These are phyloP conservation scores for Apotomis turbidana DNA, from an alignment of 2,888 invertebrate species.

Conservation along the genomic window DNA sequence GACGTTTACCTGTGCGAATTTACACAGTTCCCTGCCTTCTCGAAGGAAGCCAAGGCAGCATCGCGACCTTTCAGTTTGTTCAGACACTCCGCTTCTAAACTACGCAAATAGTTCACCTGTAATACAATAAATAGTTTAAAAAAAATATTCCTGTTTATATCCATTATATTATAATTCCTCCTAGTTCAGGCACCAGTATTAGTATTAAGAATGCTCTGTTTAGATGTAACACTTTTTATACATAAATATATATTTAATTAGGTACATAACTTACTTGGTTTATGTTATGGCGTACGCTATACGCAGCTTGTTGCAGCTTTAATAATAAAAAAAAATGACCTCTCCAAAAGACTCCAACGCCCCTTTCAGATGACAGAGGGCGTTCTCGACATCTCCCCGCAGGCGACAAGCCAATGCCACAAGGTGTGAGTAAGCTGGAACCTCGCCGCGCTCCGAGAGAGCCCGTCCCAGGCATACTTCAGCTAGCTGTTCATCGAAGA, in stretches of 20 bases:
- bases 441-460: constrained; percentile 58
- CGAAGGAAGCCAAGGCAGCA: constrained; percentile 56
- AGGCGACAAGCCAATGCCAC: constrained; percentile 68
- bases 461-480: constrained; percentile 68
- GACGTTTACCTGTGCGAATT: constrained; percentile 58
- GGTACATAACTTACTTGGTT: no score
- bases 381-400: constrained; percentile 59
- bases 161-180: no score
- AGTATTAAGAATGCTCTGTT: no score
- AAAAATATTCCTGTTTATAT: no score
- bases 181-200: no score
- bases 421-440: constrained; percentile 65
- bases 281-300: no score
- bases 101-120: constrained; percentile 65
- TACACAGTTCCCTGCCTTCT: constrained; percentile 55
- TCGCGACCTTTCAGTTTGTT: constrained; percentile 56
- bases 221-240: no score
- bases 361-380: constrained; percentile 62
- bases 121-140: constrained; percentile 6
- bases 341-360: constrained; percentile 68
- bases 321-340: constrained; percentile 47
- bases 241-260: no score
- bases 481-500: constrained; percentile 59
- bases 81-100: constrained; percentile 69
- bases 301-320: no score